These are phyloP conservation scores for Gopherus flavomarginatus DNA, from an alignment of 2,113 vertebrate genomes.

Conservation along the genomic window DNA sequence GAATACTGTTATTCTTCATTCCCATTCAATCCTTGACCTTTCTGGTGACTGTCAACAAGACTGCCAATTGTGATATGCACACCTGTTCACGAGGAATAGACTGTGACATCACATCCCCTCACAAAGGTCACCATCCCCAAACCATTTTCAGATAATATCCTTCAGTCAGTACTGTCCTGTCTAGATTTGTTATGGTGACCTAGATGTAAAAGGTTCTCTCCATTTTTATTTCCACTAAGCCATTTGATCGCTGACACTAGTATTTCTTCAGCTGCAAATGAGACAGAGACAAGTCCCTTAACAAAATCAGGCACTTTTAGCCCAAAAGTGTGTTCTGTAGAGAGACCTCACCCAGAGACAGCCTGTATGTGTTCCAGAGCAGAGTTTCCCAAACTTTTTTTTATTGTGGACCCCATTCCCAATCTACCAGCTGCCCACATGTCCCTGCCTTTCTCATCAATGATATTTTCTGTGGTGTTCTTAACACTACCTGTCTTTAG, in stretches of 20 bases:
- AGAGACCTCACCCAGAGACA: rapidly evolving
- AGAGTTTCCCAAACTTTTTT: neutral
- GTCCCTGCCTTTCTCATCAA: neutral
- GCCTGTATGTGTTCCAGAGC: rapidly evolving
- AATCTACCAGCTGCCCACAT: neutral
- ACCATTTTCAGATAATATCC: neutral
- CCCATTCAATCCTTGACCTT: neutral
- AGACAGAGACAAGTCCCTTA: neutral
- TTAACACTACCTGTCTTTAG: neutral
- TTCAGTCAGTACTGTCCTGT: rapidly evolving
- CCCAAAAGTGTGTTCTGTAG: neutral
- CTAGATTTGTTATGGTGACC: neutral
- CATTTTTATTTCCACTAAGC: neutral
- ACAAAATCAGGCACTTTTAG: rapidly evolving
- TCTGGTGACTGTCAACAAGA: neutral
- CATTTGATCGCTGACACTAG: neutral
- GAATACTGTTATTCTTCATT: neutral
- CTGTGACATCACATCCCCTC: neutral
- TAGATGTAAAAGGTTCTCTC: neutral
- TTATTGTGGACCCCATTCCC: neutral
- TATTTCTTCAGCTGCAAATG: neutral
- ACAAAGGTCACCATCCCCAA: neutral
- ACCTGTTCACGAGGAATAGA: neutral
- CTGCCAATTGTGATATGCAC: rapidly evolving
- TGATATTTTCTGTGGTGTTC: neutral